Base-by-base conservation (phyloP, 2,888 invertebrate species). In the Clivina fossor region DNA sequence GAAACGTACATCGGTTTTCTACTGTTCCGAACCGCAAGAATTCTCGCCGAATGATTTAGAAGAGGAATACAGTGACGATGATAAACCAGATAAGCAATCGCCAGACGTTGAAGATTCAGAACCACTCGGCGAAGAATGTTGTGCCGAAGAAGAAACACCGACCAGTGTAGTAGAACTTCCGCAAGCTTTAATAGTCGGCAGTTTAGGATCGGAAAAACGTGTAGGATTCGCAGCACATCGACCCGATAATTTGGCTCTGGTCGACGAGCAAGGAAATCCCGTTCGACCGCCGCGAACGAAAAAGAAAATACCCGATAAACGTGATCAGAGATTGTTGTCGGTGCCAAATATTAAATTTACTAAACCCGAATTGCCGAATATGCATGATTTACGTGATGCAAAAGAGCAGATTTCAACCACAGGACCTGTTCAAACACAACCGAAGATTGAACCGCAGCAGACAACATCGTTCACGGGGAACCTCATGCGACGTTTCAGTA, bases 401-500 rank as follows among this genome's bases (percentile, higher is more conserved):
- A 78, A 76, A 62, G 74, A 75, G 64, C 64, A 61, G 54, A 58
- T 48, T 49, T 58, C 58, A 58, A 57, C 49, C 55, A 57, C 56
- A 38, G 58, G 55, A 57, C 59, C 41, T 47, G 61, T 48, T 16
- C 57, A 62, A 58, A 46, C 54, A 70, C 64, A 68, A 68, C 43
- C 72, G 43, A 35, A 55, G 69, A 41, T 72, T 59, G 71, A 73
- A 60, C 73, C 82, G 61, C 41, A 72, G 54, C 68, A 66, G 66
- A 69, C 77, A 64, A 74, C 77, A 56, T 76, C 84, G 60, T 84
- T 87, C 78, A 83, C 86, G 66, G 85, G 86, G 71, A 85, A 80
- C 79, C 78, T 90, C 66, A 86, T 87, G 79, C 82, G 90, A 74
- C 85, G 89, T 80, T 88, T 90, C 84, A 89, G 90, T 91, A 89